A percentile compares a stretch with the other conserved stretches of the same genome.
These are phyloP conservation scores for Apamea epomidion DNA, from an alignment of 2,888 invertebrate species.

Conservation along the genomic window DNA sequence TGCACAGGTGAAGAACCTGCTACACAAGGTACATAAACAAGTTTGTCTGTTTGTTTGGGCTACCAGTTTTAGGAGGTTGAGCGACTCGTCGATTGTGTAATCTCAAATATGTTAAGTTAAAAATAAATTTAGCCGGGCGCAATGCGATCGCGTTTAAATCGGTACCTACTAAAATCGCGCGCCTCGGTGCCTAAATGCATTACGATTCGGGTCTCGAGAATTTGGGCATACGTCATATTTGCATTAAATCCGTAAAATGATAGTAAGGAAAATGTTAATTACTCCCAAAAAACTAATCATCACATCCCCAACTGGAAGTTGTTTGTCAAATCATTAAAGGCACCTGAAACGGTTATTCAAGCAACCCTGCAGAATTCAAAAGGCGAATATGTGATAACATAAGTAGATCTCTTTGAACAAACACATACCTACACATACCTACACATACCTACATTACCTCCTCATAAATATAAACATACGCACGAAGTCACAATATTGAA, in stretches of 20 bases:
- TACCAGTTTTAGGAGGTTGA: conserved; percentile 5
- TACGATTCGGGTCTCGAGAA: not conserved
- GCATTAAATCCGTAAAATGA: not conserved
- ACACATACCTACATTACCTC: too few relatives aligned
- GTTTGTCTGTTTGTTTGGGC: conserved; percentile 19
- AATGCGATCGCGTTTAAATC: conserved; percentile 1
- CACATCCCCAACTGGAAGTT: not conserved
- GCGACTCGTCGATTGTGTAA: not conserved
- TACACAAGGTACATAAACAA: conserved; percentile 21
- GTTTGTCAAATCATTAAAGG: not conserved
- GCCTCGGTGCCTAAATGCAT: not conserved
- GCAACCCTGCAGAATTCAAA: not conserved
- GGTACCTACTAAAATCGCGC: not conserved
- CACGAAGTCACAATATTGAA: not conserved
- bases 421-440: too few relatives aligned
- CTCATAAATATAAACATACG: not conserved
- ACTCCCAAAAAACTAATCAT: not conserved
- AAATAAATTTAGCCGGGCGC: not conserved
- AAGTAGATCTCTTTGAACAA: not conserved
- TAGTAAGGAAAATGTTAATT: not conserved
- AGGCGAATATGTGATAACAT: not conserved
- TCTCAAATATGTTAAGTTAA: not conserved
- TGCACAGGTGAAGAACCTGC: conserved; percentile 27
- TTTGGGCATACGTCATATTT: not conserved
- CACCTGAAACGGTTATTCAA: too few relatives aligned